These are phyloP conservation scores for Mythimna pallens DNA, from an alignment of 2,888 invertebrate species.

Conservation along the genomic window DNA sequence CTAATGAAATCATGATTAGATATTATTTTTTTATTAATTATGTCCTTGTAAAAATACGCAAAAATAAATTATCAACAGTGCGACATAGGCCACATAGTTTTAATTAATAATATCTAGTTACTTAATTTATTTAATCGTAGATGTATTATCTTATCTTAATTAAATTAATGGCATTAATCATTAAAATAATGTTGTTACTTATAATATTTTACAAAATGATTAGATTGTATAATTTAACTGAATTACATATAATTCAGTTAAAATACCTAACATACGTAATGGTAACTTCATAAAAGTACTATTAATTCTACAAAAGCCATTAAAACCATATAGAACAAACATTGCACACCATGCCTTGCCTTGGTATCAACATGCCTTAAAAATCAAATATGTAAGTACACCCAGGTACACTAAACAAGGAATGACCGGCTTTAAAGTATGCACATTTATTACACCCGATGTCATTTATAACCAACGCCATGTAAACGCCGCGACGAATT, in stretches of 20 bases:
- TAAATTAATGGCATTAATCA: too few species aligned
- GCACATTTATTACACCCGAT: constrained; percentile 40
- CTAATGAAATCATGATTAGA: constrained; percentile 1
- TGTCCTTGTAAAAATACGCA: not conserved
- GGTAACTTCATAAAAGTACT: not conserved
- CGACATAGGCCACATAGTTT: too few species aligned
- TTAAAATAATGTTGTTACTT: too few species aligned
- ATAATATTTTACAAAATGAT: too few species aligned
- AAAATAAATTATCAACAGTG: too few species aligned
- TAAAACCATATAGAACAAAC: not conserved
- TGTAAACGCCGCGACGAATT: constrained; percentile 42
- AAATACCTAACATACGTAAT: not conserved
- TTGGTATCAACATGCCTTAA: not conserved
- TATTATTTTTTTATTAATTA: not conserved
- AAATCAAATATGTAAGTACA: constrained; percentile 10
- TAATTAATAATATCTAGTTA: too few species aligned
- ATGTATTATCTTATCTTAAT: too few species aligned
- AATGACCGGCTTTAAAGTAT: constrained; percentile 14
- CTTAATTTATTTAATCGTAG: too few species aligned
- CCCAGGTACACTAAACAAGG: constrained; percentile 7
- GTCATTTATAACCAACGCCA: constrained; percentile 32
- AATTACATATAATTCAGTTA: not conserved
- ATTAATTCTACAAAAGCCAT: not conserved
- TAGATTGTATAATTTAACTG: too few species aligned
- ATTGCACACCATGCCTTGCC: constrained; percentile 14